Conservation (phyloP, 1,140 invertebrate genomes). For the Epicauta chinensis region DNA sequence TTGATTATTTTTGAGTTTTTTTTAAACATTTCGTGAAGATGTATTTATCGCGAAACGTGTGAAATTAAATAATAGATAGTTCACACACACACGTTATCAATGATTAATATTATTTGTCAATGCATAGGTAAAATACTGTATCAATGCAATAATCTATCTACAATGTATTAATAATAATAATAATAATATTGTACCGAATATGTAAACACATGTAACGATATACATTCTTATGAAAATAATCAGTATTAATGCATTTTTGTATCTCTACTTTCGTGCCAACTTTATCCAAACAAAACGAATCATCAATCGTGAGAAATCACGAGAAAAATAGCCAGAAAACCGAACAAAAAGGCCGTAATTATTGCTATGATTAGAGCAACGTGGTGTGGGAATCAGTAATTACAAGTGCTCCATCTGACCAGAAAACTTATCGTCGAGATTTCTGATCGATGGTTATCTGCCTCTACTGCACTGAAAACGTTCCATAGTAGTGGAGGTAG, state of each 20-base stretch:
- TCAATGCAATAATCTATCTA: no score
- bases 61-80: constrained; percentile 20
- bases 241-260: no score
- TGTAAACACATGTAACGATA: no score
- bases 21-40: no score
- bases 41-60: constrained; percentile 10
- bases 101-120: not conserved
- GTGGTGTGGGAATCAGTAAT: constrained; percentile 36
- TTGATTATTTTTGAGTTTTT: no score
- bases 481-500: no score
- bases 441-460: constrained; percentile 8
- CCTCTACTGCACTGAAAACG: no score
- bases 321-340: constrained; percentile 27
- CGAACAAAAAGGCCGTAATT: constrained; percentile 34
- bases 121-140: no score
- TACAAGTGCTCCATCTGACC: constrained; percentile 31
- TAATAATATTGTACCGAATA: no score
- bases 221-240: no score
- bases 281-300: not conserved
- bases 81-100: constrained; percentile 19
- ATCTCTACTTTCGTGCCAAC: no score
- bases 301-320: constrained; percentile 29
- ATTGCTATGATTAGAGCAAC: constrained; percentile 31
- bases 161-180: no score
- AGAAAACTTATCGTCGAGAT: constrained; percentile 17